Percentiles rank a stretch among this genome's conserved stretches.
phyloP scores from a whole-genome alignment of 2,888 invertebrate species.

The Notodonta dromedarius region DNA sequence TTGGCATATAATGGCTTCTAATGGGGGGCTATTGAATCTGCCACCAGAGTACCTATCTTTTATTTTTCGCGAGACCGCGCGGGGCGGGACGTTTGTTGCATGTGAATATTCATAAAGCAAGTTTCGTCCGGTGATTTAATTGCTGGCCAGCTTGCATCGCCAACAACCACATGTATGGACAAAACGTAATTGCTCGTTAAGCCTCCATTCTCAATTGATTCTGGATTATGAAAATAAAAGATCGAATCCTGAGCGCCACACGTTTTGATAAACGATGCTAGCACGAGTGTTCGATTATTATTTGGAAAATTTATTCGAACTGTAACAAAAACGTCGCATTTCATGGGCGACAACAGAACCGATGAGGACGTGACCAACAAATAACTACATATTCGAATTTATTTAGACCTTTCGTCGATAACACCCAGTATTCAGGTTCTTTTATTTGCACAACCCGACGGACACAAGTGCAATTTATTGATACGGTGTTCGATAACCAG shows the following conservation, averaged over 20 bases:
- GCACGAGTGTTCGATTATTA: constrained; percentile 9
- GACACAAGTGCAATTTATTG: constrained; percentile 82
- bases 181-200: constrained; percentile 81
- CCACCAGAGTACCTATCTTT: constrained; percentile 71
- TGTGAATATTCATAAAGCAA: constrained; percentile 76
- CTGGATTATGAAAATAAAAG: constrained; percentile 76
- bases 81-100: constrained; percentile 54
- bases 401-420: constrained; percentile 78
- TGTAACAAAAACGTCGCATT: constrained; percentile 29
- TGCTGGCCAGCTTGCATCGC: constrained; percentile 61
- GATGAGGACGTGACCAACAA: constrained; percentile 68
- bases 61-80: constrained; percentile 58
- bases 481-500: constrained; percentile 78
- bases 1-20: constrained; percentile 81
- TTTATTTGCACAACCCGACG: constrained; percentile 76
- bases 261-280: constrained; percentile 54
- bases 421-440: constrained; percentile 65
- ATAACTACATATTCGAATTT: constrained; percentile 76
- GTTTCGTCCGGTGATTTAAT: constrained; percentile 70
- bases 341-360: constrained; percentile 30
- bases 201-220: constrained; percentile 75
- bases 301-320: constrained; percentile 13
- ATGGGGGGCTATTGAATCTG: constrained; percentile 82
- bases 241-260: constrained; percentile 45
- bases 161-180: constrained; percentile 63